These are phyloP conservation scores for Tetraodon nigroviridis DNA, from an alignment of 2,113 vertebrate species.

Conservation along the genomic window DNA sequence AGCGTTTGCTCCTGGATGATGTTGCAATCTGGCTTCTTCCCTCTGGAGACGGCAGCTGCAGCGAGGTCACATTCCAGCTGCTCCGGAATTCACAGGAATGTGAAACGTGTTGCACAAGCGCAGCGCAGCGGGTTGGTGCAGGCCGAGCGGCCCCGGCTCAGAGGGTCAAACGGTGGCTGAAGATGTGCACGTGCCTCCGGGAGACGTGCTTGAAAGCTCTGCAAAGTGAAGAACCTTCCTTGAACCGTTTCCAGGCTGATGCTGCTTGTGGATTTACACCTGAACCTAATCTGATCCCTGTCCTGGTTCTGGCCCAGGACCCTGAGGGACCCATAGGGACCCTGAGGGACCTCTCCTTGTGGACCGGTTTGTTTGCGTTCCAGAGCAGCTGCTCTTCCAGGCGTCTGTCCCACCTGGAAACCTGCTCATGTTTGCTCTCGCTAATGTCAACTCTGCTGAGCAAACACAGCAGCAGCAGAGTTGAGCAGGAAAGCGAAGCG, in stretches of 20 bases:
- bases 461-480: conserved; percentile 37
- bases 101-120: conserved; percentile 48
- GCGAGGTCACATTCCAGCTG: not conserved
- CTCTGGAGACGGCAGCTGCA: not conserved
- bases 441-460: conserved; percentile 24
- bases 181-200: conserved; percentile 33
- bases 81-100: conserved; percentile 6
- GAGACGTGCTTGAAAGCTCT: too few relatives aligned
- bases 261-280: too few relatives aligned
- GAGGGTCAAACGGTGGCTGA: conserved; percentile 18
- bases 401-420: not conserved
- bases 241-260: too few relatives aligned
- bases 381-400: too few relatives aligned
- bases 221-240: too few relatives aligned
- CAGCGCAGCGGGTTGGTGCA: conserved; percentile 46
- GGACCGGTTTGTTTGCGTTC: too few relatives aligned
- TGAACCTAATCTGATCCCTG: too few relatives aligned
- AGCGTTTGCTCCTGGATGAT: not conserved
- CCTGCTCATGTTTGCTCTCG: conserved; percentile 35
- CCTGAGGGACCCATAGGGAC: too few relatives aligned
- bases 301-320: too few relatives aligned
- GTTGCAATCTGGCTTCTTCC: not conserved
- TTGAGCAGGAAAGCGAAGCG: not conserved
- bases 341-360: too few relatives aligned
- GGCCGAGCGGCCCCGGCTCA: not conserved